Percentiles rank a stretch among this genome's conserved stretches.
These are phyloP conservation scores for Didymodactylos carnosus DNA, from an alignment of 2,888 invertebrate species.

Conservation along the genomic window DNA sequence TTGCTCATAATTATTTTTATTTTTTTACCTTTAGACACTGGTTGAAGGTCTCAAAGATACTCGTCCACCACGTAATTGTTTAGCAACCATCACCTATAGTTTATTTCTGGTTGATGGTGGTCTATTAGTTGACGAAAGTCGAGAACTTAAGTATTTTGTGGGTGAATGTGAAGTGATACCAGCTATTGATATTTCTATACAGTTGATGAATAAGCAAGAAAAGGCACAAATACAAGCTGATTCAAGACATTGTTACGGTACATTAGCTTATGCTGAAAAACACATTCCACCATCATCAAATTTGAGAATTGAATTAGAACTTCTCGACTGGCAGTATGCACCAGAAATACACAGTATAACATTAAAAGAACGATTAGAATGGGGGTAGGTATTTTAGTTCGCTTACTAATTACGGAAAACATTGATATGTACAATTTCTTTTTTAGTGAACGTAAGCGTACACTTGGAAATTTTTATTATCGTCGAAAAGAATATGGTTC, in stretches of 20 bases:
- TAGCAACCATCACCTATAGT: neutral
- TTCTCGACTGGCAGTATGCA: neutral
- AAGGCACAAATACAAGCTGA: neutral
- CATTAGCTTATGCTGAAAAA: neutral
- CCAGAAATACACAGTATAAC: neutral
- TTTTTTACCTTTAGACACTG: neutral
- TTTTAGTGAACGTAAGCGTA: neutral
- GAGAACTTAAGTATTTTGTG: neutral
- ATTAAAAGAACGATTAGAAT: neutral
- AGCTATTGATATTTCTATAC: neutral
- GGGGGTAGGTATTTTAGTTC: no score
- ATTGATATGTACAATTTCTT: no score
- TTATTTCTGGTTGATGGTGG: neutral
- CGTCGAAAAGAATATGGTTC: neutral
- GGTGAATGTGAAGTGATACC: neutral
- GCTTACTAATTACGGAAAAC: no score
- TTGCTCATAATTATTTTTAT: no score
- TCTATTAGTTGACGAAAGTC: neutral
- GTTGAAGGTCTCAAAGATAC: neutral
- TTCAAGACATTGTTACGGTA: neutral
- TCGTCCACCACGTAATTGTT: neutral
- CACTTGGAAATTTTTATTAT: neutral
- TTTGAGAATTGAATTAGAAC: neutral
- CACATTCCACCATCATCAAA: neutral
- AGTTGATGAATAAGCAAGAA: neutral